phyloP scores from a whole-genome alignment of 1,140 invertebrate genomes.

The Temnothorax longispinosus region DNA sequence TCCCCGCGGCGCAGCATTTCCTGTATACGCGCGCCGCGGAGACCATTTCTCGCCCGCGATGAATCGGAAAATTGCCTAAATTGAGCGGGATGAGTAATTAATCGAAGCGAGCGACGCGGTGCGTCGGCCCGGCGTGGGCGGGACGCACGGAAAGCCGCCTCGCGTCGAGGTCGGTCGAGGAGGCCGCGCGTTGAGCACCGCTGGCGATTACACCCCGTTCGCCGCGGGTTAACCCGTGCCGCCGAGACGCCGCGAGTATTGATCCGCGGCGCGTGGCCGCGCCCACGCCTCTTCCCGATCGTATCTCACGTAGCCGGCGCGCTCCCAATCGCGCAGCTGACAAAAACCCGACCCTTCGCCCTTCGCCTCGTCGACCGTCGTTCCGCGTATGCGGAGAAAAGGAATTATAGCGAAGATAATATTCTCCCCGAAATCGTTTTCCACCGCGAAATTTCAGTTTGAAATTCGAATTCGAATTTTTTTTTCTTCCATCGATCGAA shows the following conservation, averaged over 20 bases:
- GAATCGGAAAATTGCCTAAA: background rate
- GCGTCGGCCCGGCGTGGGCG: background rate
- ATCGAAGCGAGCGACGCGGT: background rate
- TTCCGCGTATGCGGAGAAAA: too few relatives aligned
- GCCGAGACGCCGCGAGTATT: conserved; percentile 66
- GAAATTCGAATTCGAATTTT: too few relatives aligned
- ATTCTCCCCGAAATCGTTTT: too few relatives aligned
- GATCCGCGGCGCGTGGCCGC: conserved; percentile 66
- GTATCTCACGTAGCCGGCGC: background rate
- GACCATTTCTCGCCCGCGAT: background rate
- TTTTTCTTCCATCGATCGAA: too few relatives aligned
- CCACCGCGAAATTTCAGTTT: too few relatives aligned
- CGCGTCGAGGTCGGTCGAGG: background rate
- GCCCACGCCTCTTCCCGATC: conserved; percentile 57
- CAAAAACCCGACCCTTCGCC: background rate
- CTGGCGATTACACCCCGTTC: conserved; percentile 34
- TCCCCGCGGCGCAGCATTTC: background rate
- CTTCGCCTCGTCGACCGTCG: too few relatives aligned
- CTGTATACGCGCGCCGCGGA: background rate
- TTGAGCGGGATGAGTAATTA: background rate
- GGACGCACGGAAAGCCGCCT: background rate
- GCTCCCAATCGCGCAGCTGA: background rate
- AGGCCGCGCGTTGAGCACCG: conserved; percentile 22
- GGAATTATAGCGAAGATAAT: too few relatives aligned
- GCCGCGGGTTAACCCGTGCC: conserved; percentile 39